A percentile compares a stretch with the other conserved stretches of the same genome.
These are phyloP conservation scores for Bubo scandiacus DNA, from an alignment of 2,113 vertebrate species.

Conservation along the genomic window DNA sequence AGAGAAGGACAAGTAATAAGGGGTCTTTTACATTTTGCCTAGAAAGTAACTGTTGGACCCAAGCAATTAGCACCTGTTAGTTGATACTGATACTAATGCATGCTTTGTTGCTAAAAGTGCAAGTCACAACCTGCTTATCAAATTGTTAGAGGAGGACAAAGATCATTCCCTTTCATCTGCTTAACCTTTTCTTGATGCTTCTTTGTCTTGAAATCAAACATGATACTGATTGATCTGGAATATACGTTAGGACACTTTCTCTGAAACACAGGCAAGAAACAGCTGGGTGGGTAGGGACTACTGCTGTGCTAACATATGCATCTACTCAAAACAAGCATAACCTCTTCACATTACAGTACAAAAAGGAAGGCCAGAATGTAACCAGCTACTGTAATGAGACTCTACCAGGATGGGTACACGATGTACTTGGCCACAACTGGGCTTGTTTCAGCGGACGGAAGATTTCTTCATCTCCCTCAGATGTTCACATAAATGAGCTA, in stretches of 20 bases:
- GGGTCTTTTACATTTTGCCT: neutral
- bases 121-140: neutral
- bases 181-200: neutral
- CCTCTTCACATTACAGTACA: slow-evolving; percentile 78
- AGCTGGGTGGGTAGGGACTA: neutral
- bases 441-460: slow-evolving; percentile 89
- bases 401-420: slow-evolving; percentile 91
- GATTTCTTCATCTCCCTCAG: slow-evolving; percentile 51
- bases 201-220: neutral
- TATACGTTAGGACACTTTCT: neutral
- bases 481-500: neutral
- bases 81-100: neutral
- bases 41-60: neutral
- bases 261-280: neutral
- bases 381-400: slow-evolving; percentile 94
- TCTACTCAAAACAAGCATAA: neutral
- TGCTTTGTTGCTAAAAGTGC: neutral
- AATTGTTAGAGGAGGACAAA: too few relatives aligned
- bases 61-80: neutral
- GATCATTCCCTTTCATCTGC: neutral
- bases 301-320: neutral
- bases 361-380: slow-evolving; percentile 74
- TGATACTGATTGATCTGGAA: neutral
- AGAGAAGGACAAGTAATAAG: neutral
- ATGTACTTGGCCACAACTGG: slow-evolving; percentile 92